phyloP scores from a whole-genome alignment of 2,797 vertebrate species.

The Acomys russatus region DNA sequence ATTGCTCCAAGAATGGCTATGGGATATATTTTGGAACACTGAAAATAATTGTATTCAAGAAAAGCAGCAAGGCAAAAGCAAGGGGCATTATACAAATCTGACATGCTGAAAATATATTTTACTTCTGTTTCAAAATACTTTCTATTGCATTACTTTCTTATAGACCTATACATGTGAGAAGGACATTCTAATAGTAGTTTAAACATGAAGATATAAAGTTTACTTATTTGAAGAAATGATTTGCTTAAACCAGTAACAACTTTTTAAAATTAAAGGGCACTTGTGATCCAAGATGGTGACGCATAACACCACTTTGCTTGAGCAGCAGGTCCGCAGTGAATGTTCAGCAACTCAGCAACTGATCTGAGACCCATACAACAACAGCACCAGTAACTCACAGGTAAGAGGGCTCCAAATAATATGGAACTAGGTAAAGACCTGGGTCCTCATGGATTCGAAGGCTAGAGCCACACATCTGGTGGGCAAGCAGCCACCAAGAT shows the following conservation, averaged over 20 bases:
- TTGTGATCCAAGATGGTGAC: background rate
- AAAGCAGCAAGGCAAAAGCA: background rate
- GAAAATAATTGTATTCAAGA: constrained; percentile 23
- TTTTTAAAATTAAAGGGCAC: constrained; percentile 4
- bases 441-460: too few relatives aligned
- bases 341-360: too few relatives aligned
- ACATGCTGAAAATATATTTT: background rate
- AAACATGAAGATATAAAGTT: background rate
- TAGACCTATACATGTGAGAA: background rate
- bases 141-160: constrained; percentile 26
- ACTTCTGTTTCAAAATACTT: constrained; percentile 41
- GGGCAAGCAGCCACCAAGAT: too few relatives aligned
- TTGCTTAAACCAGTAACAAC: background rate
- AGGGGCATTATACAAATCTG: background rate
- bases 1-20: background rate
- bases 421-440: too few relatives aligned
- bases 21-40: background rate
- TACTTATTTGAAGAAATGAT: background rate
- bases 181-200: background rate
- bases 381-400: too few relatives aligned
- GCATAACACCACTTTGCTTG: too few relatives aligned
- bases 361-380: too few relatives aligned
- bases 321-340: too few relatives aligned
- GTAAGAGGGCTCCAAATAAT: too few relatives aligned
- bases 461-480: too few relatives aligned